Evolutionary conservation across 1,140 invertebrate species (phyloP).

Genomic region (Pseudomyrmex pallidus): DNA sequence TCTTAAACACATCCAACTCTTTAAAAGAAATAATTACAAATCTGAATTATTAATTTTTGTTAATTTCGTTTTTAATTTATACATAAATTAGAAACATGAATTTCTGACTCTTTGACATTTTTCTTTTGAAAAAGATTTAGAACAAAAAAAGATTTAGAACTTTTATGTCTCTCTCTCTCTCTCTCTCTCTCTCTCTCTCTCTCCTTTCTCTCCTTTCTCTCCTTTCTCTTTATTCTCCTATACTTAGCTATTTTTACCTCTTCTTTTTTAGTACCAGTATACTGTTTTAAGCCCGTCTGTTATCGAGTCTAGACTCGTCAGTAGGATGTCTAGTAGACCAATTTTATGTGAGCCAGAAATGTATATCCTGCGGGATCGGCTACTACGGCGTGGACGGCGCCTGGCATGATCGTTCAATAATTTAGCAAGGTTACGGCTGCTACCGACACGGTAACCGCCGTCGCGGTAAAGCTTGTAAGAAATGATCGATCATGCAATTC

Average conservation of each 20-base stretch:
- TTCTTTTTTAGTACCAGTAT: slow-evolving; percentile 23
- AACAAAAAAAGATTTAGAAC: too few species aligned
- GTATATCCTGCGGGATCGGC: slow-evolving; percentile 40
- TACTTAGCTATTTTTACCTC: neutral
- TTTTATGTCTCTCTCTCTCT: neutral
- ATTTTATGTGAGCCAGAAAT: slow-evolving; percentile 43
- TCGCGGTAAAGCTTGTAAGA: slow-evolving; percentile 47
- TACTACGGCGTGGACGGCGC: slow-evolving; percentile 42
- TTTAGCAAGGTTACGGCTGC: slow-evolving; percentile 69
- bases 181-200: neutral
- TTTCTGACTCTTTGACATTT: neutral
- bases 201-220: neutral
- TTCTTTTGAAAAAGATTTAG: neutral
- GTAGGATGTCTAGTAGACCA: slow-evolving; percentile 48
- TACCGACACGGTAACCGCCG: slow-evolving; percentile 30
- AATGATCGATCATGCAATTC: slow-evolving; percentile 62
- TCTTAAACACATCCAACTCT: neutral
- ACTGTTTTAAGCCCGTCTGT: neutral
- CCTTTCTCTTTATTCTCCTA: neutral
- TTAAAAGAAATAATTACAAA: neutral
- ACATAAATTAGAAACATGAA: neutral
- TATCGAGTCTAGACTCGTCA: slow-evolving; percentile 43
- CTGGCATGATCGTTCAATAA: slow-evolving; percentile 67
- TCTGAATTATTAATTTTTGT: neutral
- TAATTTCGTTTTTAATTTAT: neutral